These are phyloP conservation scores for Brachystomella parvula DNA, from an alignment of 1,140 invertebrate species.

Conservation along the genomic window DNA sequence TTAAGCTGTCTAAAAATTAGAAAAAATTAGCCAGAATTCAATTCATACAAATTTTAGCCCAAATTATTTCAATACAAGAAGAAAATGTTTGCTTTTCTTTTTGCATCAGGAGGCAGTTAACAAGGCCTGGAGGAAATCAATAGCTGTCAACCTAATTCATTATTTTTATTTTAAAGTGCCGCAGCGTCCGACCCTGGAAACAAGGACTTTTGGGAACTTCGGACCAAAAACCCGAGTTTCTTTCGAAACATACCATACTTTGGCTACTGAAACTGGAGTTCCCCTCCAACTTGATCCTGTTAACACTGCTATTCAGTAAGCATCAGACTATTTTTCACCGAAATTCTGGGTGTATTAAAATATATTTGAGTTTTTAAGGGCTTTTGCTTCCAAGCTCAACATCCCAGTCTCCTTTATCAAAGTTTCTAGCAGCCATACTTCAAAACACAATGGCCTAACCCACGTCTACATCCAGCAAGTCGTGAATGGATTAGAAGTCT, in stretches of 20 bases:
- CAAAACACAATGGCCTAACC: not conserved
- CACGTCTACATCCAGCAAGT: slow-evolving; percentile 5
- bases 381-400: not conserved
- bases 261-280: not conserved
- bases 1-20: too few relatives aligned
- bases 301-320: not conserved
- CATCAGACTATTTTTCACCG: not conserved
- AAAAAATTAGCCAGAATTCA: too few relatives aligned
- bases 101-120: too few relatives aligned
- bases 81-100: too few relatives aligned
- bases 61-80: too few relatives aligned
- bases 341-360: not conserved
- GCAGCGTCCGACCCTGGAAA: too few relatives aligned
- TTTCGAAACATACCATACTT: not conserved
- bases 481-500: not conserved
- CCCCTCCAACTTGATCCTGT: not conserved
- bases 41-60: too few relatives aligned
- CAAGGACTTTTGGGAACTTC: not conserved
- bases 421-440: not conserved
- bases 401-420: not conserved
- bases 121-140: too few relatives aligned
- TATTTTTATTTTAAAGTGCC: too few relatives aligned
- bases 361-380: not conserved
- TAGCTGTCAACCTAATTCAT: too few relatives aligned
- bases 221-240: not conserved